Conservation (phyloP, 1,140 invertebrate species). For the Elymnias hypermnestra region DNA sequence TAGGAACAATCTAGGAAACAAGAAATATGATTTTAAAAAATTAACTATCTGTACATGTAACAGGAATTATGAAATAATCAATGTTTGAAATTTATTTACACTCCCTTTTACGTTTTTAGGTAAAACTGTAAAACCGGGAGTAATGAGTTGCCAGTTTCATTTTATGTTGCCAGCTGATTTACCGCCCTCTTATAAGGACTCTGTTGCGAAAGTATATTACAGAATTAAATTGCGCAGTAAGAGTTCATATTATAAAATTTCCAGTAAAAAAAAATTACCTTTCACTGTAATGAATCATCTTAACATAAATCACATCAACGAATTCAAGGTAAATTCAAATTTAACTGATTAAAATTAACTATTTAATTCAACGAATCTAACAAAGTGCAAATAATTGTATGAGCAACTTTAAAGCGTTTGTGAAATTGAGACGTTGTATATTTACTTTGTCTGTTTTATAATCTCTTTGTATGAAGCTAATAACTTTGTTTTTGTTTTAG, state of each 20-base stretch:
- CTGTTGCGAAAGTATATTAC: constrained; percentile 49
- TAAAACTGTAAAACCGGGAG: constrained; percentile 35
- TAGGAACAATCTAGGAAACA: too few relatives aligned
- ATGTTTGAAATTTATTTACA: too few relatives aligned
- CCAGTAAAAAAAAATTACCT: constrained; percentile 29
- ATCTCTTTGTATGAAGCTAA: not conserved
- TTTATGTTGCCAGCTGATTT: constrained; percentile 46
- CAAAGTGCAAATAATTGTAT: too few relatives aligned
- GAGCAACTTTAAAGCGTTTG: too few relatives aligned
- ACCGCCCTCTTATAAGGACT: constrained; percentile 49
- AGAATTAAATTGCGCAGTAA: constrained; percentile 32
- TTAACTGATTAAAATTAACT: constrained; percentile 4
- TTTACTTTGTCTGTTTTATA: constrained; percentile 2
- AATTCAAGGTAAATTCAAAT: constrained; percentile 38
- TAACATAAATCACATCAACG: constrained; percentile 42
- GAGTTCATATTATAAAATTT: constrained; percentile 25
- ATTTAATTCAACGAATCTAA: too few relatives aligned
- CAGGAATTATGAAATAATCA: too few relatives aligned
- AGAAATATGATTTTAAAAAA: too few relatives aligned
- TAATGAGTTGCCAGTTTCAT: constrained; percentile 48
- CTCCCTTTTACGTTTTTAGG: constrained; percentile 31
- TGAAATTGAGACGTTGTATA: not conserved
- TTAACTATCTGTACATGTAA: too few relatives aligned
- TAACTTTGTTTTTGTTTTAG: constrained; percentile 25
- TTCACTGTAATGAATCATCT: constrained; percentile 40